Conservation (phyloP, 2,797 vertebrate genomes). For the Eremophila alpestris region DNA sequence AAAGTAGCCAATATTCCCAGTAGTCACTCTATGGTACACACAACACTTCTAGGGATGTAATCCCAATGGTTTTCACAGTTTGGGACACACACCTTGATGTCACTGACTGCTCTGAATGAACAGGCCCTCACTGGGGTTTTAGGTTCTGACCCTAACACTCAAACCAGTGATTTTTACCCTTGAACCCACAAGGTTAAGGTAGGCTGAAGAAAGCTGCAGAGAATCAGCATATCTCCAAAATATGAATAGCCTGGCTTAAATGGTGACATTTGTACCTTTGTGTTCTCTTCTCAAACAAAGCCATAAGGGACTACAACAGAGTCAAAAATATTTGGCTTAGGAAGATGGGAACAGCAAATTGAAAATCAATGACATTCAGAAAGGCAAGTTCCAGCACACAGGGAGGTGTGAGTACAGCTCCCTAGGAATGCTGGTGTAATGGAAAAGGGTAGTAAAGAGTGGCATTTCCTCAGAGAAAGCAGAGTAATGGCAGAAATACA, state of each 20-base stretch:
- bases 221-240: background rate
- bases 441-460: background rate
- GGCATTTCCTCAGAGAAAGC: background rate
- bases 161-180: background rate
- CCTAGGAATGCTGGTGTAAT: background rate
- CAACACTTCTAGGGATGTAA: background rate
- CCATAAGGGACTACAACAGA: background rate
- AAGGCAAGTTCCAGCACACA: background rate
- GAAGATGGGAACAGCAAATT: background rate
- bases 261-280: background rate
- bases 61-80: background rate
- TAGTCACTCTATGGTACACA: background rate
- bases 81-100: background rate
- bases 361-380: background rate
- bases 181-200: background rate
- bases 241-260: background rate
- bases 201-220: background rate
- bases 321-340: background rate
- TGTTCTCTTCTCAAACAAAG: background rate
- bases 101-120: background rate
- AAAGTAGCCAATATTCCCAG: background rate
- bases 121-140: rapidly evolving
- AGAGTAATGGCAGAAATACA: background rate
- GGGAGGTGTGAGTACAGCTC: background rate
- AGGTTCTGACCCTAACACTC: background rate